phyloP scores from a whole-genome alignment of 2,797 vertebrate species.

The Manis crassicaudata region DNA sequence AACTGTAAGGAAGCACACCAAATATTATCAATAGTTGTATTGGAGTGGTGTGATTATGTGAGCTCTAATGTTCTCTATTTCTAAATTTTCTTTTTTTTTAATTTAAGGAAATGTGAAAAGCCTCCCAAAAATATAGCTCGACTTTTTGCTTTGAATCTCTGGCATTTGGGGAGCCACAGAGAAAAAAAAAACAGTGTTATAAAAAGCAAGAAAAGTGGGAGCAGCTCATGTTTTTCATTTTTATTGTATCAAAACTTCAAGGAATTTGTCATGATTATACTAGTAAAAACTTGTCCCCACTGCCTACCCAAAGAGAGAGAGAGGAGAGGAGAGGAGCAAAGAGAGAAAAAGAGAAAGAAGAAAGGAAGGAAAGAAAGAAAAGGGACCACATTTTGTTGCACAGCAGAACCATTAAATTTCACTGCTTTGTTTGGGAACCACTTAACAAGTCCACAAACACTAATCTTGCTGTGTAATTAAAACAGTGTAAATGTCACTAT shows the following conservation, averaged over 20 bases:
- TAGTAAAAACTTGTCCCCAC: slow-evolving; percentile 42
- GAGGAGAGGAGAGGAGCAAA: not conserved
- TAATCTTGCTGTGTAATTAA: slow-evolving; percentile 85
- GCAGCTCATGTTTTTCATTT: slow-evolving; percentile 27
- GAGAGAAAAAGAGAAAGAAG: no score
- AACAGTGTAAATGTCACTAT: slow-evolving; percentile 86
- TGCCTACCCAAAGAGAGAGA: not conserved
- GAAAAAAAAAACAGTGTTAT: not conserved
- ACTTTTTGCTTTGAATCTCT: slow-evolving; percentile 16
- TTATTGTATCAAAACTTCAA: slow-evolving; percentile 38
- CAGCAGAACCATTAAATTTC: slow-evolving; percentile 78
- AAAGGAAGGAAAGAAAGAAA: not conserved
- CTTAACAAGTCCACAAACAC: slow-evolving; percentile 80
- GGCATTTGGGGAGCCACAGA: slow-evolving; percentile 23
- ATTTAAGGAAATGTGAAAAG: slow-evolving; percentile 10
- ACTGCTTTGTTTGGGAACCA: slow-evolving; percentile 81
- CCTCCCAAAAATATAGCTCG: slow-evolving; percentile 2
- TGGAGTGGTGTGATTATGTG: not conserved
- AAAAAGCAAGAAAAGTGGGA: slow-evolving; percentile 4
- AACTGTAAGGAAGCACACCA: not conserved
- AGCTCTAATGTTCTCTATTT: not conserved
- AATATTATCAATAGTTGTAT: not conserved
- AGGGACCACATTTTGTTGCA: not conserved
- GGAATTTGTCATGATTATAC: slow-evolving; percentile 48
- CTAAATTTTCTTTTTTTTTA: not conserved